These are phyloP conservation scores for Epistrophe grossulariae DNA, from an alignment of 2,888 invertebrate species.

Conservation along the genomic window DNA sequence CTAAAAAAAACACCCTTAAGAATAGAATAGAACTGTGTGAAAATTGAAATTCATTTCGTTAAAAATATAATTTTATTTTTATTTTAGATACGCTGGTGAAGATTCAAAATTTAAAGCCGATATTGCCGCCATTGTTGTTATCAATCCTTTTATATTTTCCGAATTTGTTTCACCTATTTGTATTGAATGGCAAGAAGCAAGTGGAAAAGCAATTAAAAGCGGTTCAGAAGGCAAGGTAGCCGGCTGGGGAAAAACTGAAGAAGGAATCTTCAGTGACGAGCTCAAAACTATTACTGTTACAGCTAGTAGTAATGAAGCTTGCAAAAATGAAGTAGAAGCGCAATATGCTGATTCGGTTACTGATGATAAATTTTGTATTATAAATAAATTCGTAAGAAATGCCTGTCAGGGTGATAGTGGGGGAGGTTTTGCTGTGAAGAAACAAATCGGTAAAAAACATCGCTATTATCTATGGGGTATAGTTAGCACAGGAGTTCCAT, in stretches of 20 bases:
- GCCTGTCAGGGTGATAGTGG: conserved; percentile 79
- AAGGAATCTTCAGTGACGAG: conserved; percentile 49
- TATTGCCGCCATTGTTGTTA: conserved; percentile 81
- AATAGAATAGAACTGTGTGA: no score
- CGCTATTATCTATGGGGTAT: conserved; percentile 78
- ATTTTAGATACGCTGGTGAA: conserved; percentile 69
- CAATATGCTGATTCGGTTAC: conserved; percentile 76
- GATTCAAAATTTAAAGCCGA: conserved; percentile 78
- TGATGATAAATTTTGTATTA: conserved; percentile 81
- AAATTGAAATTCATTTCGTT: not conserved
- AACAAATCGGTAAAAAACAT: conserved; percentile 28
- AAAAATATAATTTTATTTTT: conserved; percentile 1
- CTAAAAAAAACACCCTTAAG: no score
- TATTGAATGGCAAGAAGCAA: conserved; percentile 77
- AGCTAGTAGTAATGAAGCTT: conserved; percentile 68
- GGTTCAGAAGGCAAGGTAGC: conserved; percentile 65
- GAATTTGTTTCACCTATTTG: conserved; percentile 82
- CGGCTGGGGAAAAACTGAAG: conserved; percentile 76
- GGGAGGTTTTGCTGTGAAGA: conserved; percentile 77
- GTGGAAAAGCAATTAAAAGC: conserved; percentile 33
- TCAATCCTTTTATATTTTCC: conserved; percentile 78
- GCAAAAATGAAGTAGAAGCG: conserved; percentile 61
- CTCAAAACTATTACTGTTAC: conserved; percentile 72
- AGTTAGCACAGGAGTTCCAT: conserved; percentile 76
- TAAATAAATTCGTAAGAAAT: conserved; percentile 67